These are phyloP conservation scores for Rhombomys opimus DNA, from an alignment of 2,113 vertebrate genomes.

Conservation along the genomic window DNA sequence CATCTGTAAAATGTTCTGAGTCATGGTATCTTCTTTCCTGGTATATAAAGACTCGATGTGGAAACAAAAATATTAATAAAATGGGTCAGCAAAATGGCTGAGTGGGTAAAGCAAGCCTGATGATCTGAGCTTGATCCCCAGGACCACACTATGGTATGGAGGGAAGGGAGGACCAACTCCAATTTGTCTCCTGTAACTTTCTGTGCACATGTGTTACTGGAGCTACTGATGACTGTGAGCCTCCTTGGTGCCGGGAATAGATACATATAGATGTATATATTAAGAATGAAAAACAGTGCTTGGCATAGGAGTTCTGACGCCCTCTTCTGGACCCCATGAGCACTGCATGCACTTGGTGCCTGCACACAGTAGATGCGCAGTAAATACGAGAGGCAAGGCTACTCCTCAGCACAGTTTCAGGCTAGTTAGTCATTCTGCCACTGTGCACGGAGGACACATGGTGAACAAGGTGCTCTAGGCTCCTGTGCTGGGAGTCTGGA, in stretches of 20 bases:
- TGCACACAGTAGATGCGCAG: neutral
- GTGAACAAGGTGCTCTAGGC: neutral
- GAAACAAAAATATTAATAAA: neutral
- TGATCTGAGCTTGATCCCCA: neutral
- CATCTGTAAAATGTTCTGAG: neutral
- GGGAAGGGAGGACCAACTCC: neutral
- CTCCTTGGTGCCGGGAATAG: neutral
- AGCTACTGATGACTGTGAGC: neutral
- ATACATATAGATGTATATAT: neutral
- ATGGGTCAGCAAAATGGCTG: neutral
- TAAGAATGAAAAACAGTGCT: neutral
- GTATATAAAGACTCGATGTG: neutral
- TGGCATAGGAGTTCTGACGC: neutral
- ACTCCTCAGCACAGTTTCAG: neutral
- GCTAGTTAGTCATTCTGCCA: neutral
- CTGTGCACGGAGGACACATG: neutral
- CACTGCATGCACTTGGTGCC: neutral
- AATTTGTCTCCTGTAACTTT: neutral
- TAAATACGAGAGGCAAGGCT: neutral
- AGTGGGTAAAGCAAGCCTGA: neutral
- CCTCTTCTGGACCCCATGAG: neutral
- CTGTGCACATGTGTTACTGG: neutral
- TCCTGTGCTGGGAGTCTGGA: neutral
- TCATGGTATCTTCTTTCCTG: neutral
- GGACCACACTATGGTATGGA: neutral